Percentiles rank a stretch among this genome's conserved stretches.
Evolutionary conservation across 2,888 invertebrate genomes (phyloP).

Genomic region (Trimorus sp.): DNA sequence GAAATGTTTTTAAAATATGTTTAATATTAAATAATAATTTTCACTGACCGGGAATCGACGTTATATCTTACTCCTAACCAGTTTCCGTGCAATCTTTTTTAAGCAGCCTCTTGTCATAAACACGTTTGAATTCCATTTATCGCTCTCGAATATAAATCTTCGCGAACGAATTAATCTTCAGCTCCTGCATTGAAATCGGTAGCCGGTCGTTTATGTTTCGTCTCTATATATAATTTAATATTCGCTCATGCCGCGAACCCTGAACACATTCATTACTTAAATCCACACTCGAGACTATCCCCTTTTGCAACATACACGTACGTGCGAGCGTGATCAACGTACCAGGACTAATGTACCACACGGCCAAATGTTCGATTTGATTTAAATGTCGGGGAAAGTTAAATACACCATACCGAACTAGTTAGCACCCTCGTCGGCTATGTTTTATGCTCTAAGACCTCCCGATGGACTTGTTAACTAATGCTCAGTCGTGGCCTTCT

Average conservation of each 20-base stretch:
- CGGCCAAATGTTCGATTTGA: conserved; percentile 78
- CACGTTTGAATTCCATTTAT: too few relatives aligned
- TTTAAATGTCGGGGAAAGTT: conserved; percentile 76
- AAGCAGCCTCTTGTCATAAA: too few relatives aligned
- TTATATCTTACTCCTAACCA: too few relatives aligned
- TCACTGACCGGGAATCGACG: too few relatives aligned
- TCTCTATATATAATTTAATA: conserved; percentile 71
- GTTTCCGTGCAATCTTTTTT: too few relatives aligned
- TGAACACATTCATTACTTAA: conserved; percentile 74
- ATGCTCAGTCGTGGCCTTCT: conserved; percentile 67
- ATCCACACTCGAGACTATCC: conserved; percentile 68
- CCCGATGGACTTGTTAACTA: conserved; percentile 72
- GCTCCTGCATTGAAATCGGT: neutral
- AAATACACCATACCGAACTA: conserved; percentile 72
- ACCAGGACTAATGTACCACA: conserved; percentile 78
- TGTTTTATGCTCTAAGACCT: conserved; percentile 61
- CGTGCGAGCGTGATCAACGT: conserved; percentile 73
- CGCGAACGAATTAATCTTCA: too few relatives aligned
- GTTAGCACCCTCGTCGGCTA: conserved; percentile 72
- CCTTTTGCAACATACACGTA: conserved; percentile 65
- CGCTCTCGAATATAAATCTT: too few relatives aligned
- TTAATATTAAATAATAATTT: too few relatives aligned
- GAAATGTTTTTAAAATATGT: too few relatives aligned
- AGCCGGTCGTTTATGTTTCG: conserved; percentile 31
- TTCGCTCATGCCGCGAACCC: conserved; percentile 64